Evolutionary conservation across 23 tunicate species (phyloP).

Genomic region (Ascidia mentula): DNA sequence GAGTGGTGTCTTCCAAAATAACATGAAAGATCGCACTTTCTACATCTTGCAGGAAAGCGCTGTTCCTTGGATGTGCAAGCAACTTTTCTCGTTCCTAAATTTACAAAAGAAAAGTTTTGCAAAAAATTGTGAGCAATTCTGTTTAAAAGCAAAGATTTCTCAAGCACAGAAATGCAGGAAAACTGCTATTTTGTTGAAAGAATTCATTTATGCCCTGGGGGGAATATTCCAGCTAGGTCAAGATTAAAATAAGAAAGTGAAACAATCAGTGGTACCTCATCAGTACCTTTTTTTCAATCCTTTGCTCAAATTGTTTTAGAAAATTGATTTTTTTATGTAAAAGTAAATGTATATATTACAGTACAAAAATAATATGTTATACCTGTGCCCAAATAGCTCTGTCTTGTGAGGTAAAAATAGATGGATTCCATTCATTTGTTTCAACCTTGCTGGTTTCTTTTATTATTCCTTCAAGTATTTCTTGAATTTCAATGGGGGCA

Average conservation of each 20-base stretch:
- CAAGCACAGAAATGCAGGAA: too few relatives aligned
- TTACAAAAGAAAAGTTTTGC: neutral
- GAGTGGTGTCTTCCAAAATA: slow-evolving; percentile 62
- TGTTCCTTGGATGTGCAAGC: slow-evolving; percentile 33
- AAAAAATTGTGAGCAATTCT: too few relatives aligned
- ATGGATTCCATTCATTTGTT: slow-evolving; percentile 59
- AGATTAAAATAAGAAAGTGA: too few relatives aligned
- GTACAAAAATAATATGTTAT: neutral
- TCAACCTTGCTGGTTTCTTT: slow-evolving; percentile 45
- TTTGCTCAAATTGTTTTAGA: neutral
- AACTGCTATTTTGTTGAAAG: too few relatives aligned
- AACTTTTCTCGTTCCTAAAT: slow-evolving; percentile 81
- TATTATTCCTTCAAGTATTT: slow-evolving; percentile 55
- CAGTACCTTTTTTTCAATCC: neutral
- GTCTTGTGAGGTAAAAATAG: slow-evolving; percentile 63
- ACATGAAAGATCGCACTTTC: slow-evolving; percentile 87
- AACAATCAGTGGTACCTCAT: too few relatives aligned
- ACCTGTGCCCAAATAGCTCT: slow-evolving; percentile 73
- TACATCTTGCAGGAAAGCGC: slow-evolving; percentile 51
- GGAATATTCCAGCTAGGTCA: too few relatives aligned
- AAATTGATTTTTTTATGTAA: neutral
- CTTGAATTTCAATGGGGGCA: slow-evolving; percentile 52
- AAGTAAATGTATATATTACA: too few relatives aligned
- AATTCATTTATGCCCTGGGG: too few relatives aligned
- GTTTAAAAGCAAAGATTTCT: too few relatives aligned